Evolutionary conservation across 2,797 vertebrate genomes (phyloP).

Genomic region (Pangasius larnaudii): DNA sequence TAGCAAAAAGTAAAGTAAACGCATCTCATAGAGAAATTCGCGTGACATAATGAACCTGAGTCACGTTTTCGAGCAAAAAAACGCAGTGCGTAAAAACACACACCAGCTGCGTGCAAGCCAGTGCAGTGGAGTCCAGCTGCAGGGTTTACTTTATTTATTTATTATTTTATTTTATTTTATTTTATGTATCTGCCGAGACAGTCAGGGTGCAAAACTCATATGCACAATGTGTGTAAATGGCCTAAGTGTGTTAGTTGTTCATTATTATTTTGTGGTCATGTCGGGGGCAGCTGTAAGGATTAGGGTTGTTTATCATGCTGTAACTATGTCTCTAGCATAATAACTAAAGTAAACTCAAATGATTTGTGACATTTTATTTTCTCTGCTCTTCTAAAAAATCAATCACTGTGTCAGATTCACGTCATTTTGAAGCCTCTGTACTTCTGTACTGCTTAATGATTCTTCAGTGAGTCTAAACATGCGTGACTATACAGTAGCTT

Average conservation of each 20-base stretch:
- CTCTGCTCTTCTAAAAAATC: background rate
- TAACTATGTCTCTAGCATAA: background rate
- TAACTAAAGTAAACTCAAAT: background rate
- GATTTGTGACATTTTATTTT: background rate
- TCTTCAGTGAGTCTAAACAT: background rate
- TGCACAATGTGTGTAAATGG: background rate
- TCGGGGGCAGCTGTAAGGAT: background rate
- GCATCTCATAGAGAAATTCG: background rate
- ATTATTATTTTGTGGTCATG: background rate
- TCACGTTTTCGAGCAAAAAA: background rate
- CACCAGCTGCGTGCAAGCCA: background rate
- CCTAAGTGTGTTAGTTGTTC: no score
- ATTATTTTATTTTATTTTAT: background rate
- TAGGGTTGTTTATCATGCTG: background rate
- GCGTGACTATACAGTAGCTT: background rate
- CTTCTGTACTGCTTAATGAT: background rate
- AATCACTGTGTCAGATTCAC: background rate
- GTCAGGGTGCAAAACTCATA: background rate
- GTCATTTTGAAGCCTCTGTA: background rate
- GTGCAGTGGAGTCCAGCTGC: background rate
- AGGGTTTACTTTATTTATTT: background rate
- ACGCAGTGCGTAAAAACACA: conserved; percentile 1
- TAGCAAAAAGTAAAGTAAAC: background rate
- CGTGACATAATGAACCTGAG: background rate
- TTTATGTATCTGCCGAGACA: background rate